These are phyloP conservation scores for Acanthosoma haemorrhoidale DNA, from an alignment of 2,888 invertebrate genomes.

Conservation along the genomic window DNA sequence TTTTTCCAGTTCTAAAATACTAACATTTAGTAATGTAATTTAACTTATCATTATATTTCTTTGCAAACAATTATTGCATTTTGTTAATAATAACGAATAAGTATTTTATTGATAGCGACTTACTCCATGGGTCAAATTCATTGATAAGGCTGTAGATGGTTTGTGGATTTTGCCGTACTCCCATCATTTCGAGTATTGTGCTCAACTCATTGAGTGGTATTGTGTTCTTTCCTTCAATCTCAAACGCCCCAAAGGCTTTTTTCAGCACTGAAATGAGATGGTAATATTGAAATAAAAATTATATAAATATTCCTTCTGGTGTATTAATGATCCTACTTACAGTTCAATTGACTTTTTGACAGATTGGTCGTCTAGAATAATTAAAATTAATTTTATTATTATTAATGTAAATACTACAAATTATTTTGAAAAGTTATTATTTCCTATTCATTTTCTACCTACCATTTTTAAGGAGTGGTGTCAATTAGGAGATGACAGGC, in stretches of 20 bases:
- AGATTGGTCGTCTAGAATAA: not conserved
- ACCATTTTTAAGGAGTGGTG: not conserved
- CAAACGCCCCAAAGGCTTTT: conserved; percentile 87
- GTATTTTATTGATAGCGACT: too few relatives aligned
- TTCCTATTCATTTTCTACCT: not conserved
- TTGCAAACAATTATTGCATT: too few relatives aligned
- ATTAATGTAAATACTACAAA: not conserved
- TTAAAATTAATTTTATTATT: not conserved
- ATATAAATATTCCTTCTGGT: not conserved
- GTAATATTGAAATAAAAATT: not conserved
- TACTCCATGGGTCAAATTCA: conserved; percentile 62
- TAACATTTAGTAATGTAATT: too few relatives aligned
- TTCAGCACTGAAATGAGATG: conserved; percentile 61
- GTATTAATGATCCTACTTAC: not conserved
- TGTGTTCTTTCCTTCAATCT: conserved; percentile 70
- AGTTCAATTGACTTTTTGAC: conserved; percentile 7
- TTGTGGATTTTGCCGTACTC: conserved; percentile 72
- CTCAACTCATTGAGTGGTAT: conserved; percentile 78
- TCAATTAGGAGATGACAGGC: not conserved
- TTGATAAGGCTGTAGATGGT: conserved; percentile 71
- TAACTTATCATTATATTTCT: too few relatives aligned
- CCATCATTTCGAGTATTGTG: conserved; percentile 81
- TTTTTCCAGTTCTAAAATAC: too few relatives aligned
- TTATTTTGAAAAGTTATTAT: not conserved
- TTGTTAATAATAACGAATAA: too few relatives aligned